Conservation (phyloP, 2,888 invertebrate species). For the Neocrepidodera transversa region DNA sequence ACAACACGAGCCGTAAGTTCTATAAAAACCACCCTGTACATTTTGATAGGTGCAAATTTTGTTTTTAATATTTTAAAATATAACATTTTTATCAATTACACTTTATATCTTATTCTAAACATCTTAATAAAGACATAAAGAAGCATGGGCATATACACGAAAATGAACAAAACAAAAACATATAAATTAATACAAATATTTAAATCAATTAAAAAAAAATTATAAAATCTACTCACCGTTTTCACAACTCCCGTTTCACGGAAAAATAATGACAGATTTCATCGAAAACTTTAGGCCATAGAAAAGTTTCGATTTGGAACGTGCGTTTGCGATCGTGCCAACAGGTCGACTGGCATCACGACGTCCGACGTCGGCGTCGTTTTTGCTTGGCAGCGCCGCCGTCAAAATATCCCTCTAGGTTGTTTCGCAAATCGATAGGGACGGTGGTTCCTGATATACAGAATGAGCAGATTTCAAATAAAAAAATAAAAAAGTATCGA, state of each 20-base stretch:
- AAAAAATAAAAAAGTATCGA: no score
- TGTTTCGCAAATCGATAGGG: conserved; percentile 19
- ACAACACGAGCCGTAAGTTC: no score
- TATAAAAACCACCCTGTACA: no score
- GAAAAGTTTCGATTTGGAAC: conserved; percentile 10
- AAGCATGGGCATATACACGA: neutral
- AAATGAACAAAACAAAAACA: conserved; percentile 18
- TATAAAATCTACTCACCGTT: no score
- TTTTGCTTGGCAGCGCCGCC: conserved; percentile 32
- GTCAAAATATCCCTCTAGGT: conserved; percentile 18
- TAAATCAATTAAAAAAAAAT: no score
- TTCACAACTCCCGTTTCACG: neutral
- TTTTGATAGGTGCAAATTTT: no score
- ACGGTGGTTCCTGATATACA: conserved; percentile 5
- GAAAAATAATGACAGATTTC: neutral
- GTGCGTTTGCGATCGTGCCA: conserved; percentile 38
- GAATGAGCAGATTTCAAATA: neutral
- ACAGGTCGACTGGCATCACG: conserved; percentile 46
- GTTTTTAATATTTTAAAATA: no score
- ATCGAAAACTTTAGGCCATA: conserved; percentile 41
- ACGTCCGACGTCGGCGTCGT: conserved; percentile 38
- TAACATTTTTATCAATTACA: no score
- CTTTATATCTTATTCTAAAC: no score
- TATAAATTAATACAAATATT: neutral
- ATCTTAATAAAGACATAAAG: no score